These are phyloP conservation scores for Rhynchomys soricoides DNA, from an alignment of 2,113 vertebrate species.

Conservation along the genomic window DNA sequence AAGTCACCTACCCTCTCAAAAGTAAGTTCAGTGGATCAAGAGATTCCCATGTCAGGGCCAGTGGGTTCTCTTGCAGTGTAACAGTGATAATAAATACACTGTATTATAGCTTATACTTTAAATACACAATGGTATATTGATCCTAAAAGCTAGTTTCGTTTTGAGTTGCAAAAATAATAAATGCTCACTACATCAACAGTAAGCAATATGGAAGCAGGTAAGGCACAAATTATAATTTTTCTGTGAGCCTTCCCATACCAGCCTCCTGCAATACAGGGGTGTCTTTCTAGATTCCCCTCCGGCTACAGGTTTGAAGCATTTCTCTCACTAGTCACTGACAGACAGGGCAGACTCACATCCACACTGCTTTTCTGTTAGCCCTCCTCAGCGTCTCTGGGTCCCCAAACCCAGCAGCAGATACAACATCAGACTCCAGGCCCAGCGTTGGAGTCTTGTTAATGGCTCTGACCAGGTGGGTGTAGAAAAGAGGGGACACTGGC, in stretches of 20 bases:
- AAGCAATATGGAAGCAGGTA: not conserved
- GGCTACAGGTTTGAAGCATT: not conserved
- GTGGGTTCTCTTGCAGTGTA: not conserved
- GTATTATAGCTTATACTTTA: too few species aligned
- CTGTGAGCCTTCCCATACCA: not conserved
- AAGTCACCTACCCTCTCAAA: not conserved
- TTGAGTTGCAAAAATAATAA: not conserved
- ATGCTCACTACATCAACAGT: not conserved
- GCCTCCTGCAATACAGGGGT: not conserved
- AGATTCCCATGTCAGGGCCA: not conserved
- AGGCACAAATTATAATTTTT: not conserved
- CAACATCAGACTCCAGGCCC: not conserved
- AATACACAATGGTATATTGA: not conserved
- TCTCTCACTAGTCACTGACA: not conserved
- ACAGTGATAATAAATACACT: too few species aligned
- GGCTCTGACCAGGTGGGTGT: not conserved
- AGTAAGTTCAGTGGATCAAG: not conserved
- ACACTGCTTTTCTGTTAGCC: not conserved
- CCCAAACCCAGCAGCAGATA: not conserved
- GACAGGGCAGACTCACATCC: not conserved
- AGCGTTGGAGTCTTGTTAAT: not conserved
- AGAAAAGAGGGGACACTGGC: not conserved
- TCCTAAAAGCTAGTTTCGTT: not conserved
- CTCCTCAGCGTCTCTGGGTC: not conserved
- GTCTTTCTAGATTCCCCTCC: not conserved